These are phyloP conservation scores for Lynx canadensis DNA, from an alignment of 2,113 vertebrate genomes.

Conservation along the genomic window DNA sequence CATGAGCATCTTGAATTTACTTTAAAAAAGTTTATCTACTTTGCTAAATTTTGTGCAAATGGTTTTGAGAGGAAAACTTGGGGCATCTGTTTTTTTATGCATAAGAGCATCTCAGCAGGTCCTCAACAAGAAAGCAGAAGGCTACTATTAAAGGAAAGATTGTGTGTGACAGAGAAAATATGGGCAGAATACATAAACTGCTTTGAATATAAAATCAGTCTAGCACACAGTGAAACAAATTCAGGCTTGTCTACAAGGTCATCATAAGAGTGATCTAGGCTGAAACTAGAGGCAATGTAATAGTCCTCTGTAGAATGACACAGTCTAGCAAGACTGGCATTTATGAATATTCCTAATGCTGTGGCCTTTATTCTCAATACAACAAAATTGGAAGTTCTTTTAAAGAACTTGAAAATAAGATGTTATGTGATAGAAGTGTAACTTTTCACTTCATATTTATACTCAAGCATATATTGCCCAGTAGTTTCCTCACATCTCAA, in stretches of 20 bases:
- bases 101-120: conserved; percentile 45
- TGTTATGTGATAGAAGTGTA: not conserved
- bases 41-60: conserved; percentile 27
- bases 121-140: conserved; percentile 45
- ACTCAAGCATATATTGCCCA: not conserved
- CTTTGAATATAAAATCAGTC: conserved; percentile 72
- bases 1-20: conserved; percentile 34
- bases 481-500: not conserved
- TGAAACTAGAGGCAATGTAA: not conserved
- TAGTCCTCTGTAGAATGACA: not conserved
- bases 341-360: not conserved
- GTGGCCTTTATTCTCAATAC: not conserved
- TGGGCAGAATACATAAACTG: conserved; percentile 48
- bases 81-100: conserved; percentile 56
- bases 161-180: conserved; percentile 60
- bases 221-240: conserved; percentile 50
- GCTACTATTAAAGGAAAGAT: conserved; percentile 67
- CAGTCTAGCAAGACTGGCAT: not conserved
- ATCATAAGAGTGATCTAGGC: not conserved
- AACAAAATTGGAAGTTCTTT: not conserved
- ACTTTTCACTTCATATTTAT: conserved; percentile 18
- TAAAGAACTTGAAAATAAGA: conserved; percentile 18
- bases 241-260: conserved; percentile 47
- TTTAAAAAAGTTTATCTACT: not conserved
- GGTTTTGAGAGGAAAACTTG: conserved; percentile 1